A percentile compares a stretch with the other conserved stretches of the same genome.
phyloP scores from a whole-genome alignment of 2,888 invertebrate species.

The Brachycybe producta region DNA sequence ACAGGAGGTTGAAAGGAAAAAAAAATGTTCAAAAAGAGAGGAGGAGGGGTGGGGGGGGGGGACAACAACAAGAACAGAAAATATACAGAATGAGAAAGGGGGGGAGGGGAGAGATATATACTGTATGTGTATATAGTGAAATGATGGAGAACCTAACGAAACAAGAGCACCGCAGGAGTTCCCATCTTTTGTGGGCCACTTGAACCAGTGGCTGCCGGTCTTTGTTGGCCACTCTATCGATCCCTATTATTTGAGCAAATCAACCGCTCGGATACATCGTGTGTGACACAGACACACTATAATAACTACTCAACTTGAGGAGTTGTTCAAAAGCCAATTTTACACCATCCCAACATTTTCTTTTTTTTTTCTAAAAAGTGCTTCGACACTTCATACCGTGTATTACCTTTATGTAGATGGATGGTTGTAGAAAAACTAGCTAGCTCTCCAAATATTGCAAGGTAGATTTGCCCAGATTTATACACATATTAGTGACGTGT shows the following conservation, averaged over 20 bases:
- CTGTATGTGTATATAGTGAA: no score
- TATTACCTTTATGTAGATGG: no score
- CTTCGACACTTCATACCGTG: no score
- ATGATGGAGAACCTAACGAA: no score
- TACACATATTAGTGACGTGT: no score
- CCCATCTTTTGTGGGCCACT: constrained; percentile 11
- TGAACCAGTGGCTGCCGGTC: constrained; percentile 14
- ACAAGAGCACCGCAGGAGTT: constrained; percentile 6
- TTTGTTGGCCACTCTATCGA: constrained; percentile 15
- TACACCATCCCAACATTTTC: constrained; percentile 8
- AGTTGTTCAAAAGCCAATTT: constrained; percentile 17
- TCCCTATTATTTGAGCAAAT: constrained; percentile 15
- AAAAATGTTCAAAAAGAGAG: no score
- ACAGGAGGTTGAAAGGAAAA: background rate
- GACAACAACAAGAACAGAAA: no score
- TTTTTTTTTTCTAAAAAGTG: no score
- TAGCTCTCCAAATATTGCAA: no score
- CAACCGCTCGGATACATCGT: constrained; percentile 17
- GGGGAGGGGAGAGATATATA: background rate
- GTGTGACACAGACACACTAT: constrained; percentile 8
- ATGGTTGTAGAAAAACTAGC: no score
- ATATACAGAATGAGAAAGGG: background rate
- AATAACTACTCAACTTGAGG: constrained; percentile 1
- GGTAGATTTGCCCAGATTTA: no score
- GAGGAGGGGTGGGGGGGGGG: no score